These are phyloP conservation scores for Empis stercorea DNA, from an alignment of 2,888 invertebrate species.

Conservation along the genomic window DNA sequence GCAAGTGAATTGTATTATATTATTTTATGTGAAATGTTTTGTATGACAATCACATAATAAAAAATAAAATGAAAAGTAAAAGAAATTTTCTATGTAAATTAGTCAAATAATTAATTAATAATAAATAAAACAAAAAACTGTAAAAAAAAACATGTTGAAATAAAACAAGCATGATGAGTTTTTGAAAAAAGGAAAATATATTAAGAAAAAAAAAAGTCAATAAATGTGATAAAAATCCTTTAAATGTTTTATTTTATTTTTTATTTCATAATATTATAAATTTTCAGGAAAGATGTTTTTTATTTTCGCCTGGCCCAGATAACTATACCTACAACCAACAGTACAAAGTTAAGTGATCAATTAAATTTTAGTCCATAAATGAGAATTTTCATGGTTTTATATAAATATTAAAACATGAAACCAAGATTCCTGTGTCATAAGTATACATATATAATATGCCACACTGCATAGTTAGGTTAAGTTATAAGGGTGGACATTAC, in stretches of 20 bases:
- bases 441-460: no score
- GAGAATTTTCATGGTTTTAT: no score
- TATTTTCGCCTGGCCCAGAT: no score
- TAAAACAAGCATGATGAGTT: slow-evolving; percentile 6
- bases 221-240: slow-evolving; percentile 37
- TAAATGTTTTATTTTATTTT: slow-evolving; percentile 11
- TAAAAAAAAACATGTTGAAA: slow-evolving; percentile 16
- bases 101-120: slow-evolving; percentile 7
- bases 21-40: slow-evolving; percentile 38
- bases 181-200: slow-evolving; percentile 11
- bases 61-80: slow-evolving; percentile 1
- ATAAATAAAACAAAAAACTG: slow-evolving; percentile 19
- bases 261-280: no score
- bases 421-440: no score
- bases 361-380: no score
- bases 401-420: no score
- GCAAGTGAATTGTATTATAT: neutral
- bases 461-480: no score
- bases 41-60: slow-evolving; percentile 36
- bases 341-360: no score
- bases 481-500: no score
- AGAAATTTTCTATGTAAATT: slow-evolving; percentile 15
- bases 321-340: no score
- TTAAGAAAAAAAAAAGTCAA: slow-evolving; percentile 27
- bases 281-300: no score